Evolutionary conservation across 2,888 invertebrate species (phyloP).

Genomic region (Morpho deidamia): DNA sequence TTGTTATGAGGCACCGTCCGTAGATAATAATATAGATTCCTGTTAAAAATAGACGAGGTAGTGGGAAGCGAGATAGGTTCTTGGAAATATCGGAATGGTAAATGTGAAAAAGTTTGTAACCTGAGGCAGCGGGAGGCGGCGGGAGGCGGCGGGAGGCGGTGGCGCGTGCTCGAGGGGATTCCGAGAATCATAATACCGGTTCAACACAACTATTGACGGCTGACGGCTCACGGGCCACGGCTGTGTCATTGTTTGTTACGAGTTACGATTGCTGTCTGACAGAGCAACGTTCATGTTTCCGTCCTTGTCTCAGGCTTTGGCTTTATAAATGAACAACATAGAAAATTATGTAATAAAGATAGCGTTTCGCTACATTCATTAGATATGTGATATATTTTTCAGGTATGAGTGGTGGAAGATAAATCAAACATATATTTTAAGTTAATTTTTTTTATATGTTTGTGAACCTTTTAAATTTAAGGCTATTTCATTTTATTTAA

Average conservation of each 20-base stretch:
- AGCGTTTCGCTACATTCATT: not conserved
- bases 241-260: conserved; percentile 23
- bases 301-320: conserved; percentile 9
- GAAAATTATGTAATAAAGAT: not conserved
- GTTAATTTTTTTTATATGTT: too few species aligned
- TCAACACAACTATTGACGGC: conserved; percentile 26
- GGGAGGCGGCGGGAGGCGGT: conserved; percentile 35
- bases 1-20: too few species aligned
- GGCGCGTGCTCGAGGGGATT: conserved; percentile 63
- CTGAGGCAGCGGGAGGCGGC: too few species aligned
- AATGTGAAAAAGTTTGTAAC: conserved; percentile 57
- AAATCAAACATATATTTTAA: too few species aligned
- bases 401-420: not conserved
- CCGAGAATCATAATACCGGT: conserved; percentile 55
- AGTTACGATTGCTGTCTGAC: not conserved
- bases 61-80: conserved; percentile 46
- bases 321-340: not conserved
- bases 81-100: conserved; percentile 59
- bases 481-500: too few species aligned
- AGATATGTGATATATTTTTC: not conserved
- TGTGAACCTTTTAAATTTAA: too few species aligned
- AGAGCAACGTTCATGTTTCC: not conserved
- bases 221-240: conserved; percentile 14
- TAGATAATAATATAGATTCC: conserved; percentile 6
- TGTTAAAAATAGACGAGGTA: conserved; percentile 32